These are phyloP conservation scores for Palythoa grandiflora DNA, from an alignment of 92 coral and sea anemone genomes.

Conservation along the genomic window DNA sequence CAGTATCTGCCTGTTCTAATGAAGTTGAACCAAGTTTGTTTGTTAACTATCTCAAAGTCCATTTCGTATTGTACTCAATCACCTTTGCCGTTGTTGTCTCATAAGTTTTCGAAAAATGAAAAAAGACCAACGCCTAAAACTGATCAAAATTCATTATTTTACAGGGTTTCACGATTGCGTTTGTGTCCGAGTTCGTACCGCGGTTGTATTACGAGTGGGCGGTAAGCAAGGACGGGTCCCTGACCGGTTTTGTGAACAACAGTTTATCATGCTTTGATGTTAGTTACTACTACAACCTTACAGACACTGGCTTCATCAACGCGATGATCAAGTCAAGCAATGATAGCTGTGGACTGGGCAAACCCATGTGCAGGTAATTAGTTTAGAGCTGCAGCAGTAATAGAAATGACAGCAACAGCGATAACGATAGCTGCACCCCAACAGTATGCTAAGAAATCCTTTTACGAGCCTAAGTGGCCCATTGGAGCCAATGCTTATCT, in stretches of 20 bases:
- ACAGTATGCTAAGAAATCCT: too few relatives aligned
- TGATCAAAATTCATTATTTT: neutral
- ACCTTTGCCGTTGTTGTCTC: neutral
- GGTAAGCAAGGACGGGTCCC: conserved; percentile 50
- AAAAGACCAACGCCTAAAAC: neutral
- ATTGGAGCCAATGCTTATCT: too few relatives aligned
- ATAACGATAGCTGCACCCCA: too few relatives aligned
- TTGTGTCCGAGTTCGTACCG: conserved; percentile 98
- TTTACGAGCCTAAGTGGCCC: too few relatives aligned
- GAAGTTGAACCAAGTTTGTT: neutral
- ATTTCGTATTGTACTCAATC: neutral
- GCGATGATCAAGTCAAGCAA: conserved; percentile 39
- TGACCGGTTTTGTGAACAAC: conserved; percentile 82
- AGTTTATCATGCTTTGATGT: conserved; percentile 89
- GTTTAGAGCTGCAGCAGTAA: neutral
- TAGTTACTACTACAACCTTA: conserved; percentile 61
- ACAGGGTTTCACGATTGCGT: conserved; percentile 95
- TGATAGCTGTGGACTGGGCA: conserved; percentile 83
- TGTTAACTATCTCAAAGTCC: neutral
- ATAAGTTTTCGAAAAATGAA: neutral
- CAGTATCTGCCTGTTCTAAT: neutral
- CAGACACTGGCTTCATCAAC: conserved; percentile 38
- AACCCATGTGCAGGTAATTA: conserved; percentile 86
- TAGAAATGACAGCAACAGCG: too few relatives aligned
- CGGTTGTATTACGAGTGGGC: conserved; percentile 87